Conservation (phyloP, 2,113 vertebrate genomes). For the Eira barbara region DNA sequence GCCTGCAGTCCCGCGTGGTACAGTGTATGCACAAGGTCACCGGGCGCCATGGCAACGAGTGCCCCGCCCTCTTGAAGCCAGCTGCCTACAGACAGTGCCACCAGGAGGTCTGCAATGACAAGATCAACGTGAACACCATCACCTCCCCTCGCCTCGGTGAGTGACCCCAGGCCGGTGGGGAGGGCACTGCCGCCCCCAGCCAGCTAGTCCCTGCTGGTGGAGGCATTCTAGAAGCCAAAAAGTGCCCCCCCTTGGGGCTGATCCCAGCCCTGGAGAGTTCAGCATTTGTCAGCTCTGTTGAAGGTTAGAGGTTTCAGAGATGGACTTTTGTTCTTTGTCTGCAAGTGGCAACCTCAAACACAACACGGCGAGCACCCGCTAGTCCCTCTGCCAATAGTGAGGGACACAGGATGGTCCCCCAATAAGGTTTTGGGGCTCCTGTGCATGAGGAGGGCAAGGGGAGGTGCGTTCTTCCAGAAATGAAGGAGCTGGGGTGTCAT, state of each 20-base stretch:
- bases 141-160: conserved; percentile 96
- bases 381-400: background rate
- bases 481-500: background rate
- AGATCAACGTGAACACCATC: conserved; percentile 94
- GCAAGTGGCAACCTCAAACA: conserved; percentile 1
- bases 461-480: conserved; percentile 58
- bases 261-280: background rate
- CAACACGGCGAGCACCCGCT: background rate
- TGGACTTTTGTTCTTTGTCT: conserved; percentile 2
- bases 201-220: fast-evolving
- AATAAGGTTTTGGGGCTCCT: background rate
- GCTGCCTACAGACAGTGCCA: conserved; percentile 93
- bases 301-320: conserved; percentile 2
- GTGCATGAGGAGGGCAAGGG: background rate
- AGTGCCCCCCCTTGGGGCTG: background rate
- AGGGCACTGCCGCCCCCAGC: too few species aligned
- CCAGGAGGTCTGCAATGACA: conserved; percentile 91
- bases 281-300: background rate
- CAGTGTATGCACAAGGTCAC: conserved; percentile 98
- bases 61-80: conserved; percentile 87
- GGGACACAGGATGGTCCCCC: background rate
- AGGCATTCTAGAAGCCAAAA: background rate
- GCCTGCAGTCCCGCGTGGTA: conserved; percentile 96
- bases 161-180: conserved; percentile 30
- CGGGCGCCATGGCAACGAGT: conserved; percentile 94